Conservation (phyloP, 1,140 invertebrate species). For the Aphidius gifuensis region DNA sequence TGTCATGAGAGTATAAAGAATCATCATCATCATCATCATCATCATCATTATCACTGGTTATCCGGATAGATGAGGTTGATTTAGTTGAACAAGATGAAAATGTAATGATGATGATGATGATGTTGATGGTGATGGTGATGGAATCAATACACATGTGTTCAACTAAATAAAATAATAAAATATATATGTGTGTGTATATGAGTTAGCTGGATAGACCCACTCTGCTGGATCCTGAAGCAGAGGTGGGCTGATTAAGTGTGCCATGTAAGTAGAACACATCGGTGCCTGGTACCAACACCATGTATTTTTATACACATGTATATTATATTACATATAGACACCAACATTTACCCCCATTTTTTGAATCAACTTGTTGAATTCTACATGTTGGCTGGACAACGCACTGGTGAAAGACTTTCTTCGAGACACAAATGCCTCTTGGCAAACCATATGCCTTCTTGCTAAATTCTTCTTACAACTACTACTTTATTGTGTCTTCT, state of each 20-base stretch:
- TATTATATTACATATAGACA: constrained; percentile 35
- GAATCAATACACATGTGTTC: too few relatives aligned
- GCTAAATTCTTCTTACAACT: constrained; percentile 16
- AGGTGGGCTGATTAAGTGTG: constrained; percentile 47
- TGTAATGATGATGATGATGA: too few relatives aligned
- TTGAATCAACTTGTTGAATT: constrained; percentile 21
- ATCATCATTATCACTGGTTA: too few relatives aligned
- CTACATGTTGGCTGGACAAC: constrained; percentile 27
- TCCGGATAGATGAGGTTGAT: too few relatives aligned
- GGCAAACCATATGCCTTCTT: constrained; percentile 4
- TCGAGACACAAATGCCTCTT: constrained; percentile 33
- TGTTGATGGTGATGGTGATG: too few relatives aligned
- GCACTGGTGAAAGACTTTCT: constrained; percentile 56
- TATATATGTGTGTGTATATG: too few relatives aligned
- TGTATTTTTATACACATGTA: constrained; percentile 47
- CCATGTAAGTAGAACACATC: constrained; percentile 56
- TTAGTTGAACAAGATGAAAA: too few relatives aligned
- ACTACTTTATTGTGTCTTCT: constrained; percentile 7
- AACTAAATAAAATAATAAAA: too few relatives aligned
- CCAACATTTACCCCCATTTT: neutral
- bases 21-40: too few relatives aligned
- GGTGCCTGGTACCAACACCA: constrained; percentile 51
- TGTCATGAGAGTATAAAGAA: too few relatives aligned
- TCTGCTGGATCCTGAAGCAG: constrained; percentile 51
- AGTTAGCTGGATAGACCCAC: constrained; percentile 40